phyloP scores from a whole-genome alignment of 2,113 vertebrate species.

The Sminthopsis crassicaudata region DNA sequence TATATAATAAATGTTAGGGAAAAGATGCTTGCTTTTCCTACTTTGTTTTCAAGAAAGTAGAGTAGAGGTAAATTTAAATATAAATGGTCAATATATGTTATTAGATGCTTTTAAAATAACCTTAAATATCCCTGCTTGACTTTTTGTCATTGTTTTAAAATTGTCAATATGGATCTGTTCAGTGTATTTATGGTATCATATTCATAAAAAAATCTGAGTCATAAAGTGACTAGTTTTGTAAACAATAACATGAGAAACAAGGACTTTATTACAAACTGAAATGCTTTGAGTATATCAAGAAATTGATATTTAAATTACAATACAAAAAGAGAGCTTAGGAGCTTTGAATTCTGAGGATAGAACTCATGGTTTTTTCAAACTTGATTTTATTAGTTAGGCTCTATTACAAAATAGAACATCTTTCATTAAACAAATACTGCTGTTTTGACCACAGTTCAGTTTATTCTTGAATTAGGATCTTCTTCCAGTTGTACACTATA shows the following conservation, averaged over 20 bases:
- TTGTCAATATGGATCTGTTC: conserved; percentile 47
- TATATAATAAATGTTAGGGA: conserved; percentile 62
- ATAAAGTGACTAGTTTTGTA: conserved; percentile 36
- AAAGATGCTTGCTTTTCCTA: conserved; percentile 57
- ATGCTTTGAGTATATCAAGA: conserved; percentile 48
- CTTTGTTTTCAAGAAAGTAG: conserved; percentile 72
- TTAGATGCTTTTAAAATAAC: conserved; percentile 29
- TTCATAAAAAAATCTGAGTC: conserved; percentile 45
- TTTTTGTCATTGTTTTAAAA: conserved; percentile 47
- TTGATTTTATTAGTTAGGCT: conserved; percentile 51
- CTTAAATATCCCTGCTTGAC: conserved; percentile 26
- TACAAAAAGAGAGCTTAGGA: conserved; percentile 59
- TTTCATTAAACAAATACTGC: conserved; percentile 33
- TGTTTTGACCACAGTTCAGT: not conserved
- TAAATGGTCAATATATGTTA: not conserved
- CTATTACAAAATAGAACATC: conserved; percentile 21
- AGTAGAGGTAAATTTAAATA: conserved; percentile 64
- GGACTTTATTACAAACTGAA: conserved; percentile 46
- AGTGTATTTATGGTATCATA: conserved; percentile 41
- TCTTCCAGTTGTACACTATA: conserved; percentile 34
- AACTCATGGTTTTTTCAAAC: conserved; percentile 26
- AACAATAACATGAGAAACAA: conserved; percentile 38
- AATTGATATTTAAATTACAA: conserved; percentile 43
- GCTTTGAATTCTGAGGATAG: conserved; percentile 30
- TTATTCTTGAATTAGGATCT: conserved; percentile 25